These are phyloP conservation scores for Drosophila gaucha DNA, from an alignment of 2,888 invertebrate genomes.

Conservation along the genomic window DNA sequence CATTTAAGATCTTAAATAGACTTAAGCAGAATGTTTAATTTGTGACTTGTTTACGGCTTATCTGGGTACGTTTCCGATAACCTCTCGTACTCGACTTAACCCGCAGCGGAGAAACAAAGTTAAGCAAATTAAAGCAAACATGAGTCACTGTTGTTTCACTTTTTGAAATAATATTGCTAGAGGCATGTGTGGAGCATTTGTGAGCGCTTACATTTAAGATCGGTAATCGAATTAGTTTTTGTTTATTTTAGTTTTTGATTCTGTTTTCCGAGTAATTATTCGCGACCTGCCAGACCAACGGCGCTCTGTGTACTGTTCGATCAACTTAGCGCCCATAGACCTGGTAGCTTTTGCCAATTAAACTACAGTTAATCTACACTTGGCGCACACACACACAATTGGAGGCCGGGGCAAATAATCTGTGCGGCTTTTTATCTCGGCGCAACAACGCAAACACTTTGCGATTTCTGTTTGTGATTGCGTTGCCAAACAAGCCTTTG, in stretches of 20 bases:
- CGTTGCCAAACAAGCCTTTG: constrained; percentile 63
- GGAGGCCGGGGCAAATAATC: constrained; percentile 34
- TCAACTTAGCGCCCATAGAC: constrained; percentile 45
- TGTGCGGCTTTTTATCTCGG: constrained; percentile 64
- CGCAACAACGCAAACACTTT: constrained; percentile 65
- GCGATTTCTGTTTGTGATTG: constrained; percentile 63
- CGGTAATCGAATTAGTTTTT: not conserved
- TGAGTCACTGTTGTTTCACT: constrained; percentile 7
- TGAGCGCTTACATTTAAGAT: constrained; percentile 33
- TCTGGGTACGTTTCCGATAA: constrained; percentile 55
- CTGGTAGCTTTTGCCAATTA: constrained; percentile 70
- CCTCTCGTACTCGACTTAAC: constrained; percentile 31
- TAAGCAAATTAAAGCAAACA: constrained; percentile 5
- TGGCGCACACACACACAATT: constrained; percentile 28
- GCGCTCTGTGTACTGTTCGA: constrained; percentile 61
- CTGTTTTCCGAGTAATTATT: constrained; percentile 13
- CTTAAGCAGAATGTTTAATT: constrained; percentile 39
- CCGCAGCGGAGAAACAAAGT: constrained; percentile 17
- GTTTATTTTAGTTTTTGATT: not conserved
- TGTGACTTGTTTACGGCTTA: constrained; percentile 49
- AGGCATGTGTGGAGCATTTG: constrained; percentile 6
- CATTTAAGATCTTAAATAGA: constrained; percentile 12
- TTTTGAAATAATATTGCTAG: not conserved
- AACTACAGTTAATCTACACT: constrained; percentile 69
- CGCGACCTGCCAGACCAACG: constrained; percentile 71